These are phyloP conservation scores for Diadumene lineata DNA, from an alignment of 92 coral and sea anemone genomes.

Conservation along the genomic window DNA sequence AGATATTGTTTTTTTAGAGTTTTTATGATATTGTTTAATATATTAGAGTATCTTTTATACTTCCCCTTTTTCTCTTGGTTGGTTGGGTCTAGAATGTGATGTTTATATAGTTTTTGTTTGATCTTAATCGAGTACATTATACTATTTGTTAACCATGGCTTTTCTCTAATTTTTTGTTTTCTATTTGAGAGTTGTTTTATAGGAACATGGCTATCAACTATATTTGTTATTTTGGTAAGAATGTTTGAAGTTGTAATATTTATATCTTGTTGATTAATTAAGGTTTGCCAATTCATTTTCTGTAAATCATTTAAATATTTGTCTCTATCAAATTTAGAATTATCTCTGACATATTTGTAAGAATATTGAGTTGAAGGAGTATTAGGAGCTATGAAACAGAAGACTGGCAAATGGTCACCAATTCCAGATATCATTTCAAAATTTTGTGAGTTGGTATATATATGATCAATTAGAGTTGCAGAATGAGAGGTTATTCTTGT, in stretches of 20 bases:
- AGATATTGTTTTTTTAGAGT: neutral
- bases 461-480: slow-evolving; percentile 56
- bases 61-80: neutral
- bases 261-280: slow-evolving; percentile 21
- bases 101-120: slow-evolving; percentile 17
- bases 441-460: slow-evolving; percentile 42
- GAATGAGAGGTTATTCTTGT: slow-evolving; percentile 53
- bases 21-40: neutral
- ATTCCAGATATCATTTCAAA: slow-evolving; percentile 38
- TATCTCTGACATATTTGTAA: slow-evolving; percentile 14
- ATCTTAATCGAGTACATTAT: slow-evolving; percentile 17
- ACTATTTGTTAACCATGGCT: slow-evolving; percentile 29
- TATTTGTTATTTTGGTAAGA: slow-evolving; percentile 3
- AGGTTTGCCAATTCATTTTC: slow-evolving; percentile 9
- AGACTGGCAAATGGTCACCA: slow-evolving; percentile 53
- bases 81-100: neutral
- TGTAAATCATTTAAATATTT: slow-evolving; percentile 10
- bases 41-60: slow-evolving; percentile 4
- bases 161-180: slow-evolving; percentile 6
- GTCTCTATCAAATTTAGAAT: slow-evolving; percentile 22
- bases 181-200: neutral
- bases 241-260: slow-evolving; percentile 27
- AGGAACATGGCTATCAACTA: slow-evolving; percentile 33
- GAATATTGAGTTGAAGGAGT: neutral
- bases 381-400: slow-evolving; percentile 31